A percentile compares a stretch with the other conserved stretches of the same genome.
Evolutionary conservation across 2,113 vertebrate species (phyloP).

Genomic region (Pelmatolapia mariae): DNA sequence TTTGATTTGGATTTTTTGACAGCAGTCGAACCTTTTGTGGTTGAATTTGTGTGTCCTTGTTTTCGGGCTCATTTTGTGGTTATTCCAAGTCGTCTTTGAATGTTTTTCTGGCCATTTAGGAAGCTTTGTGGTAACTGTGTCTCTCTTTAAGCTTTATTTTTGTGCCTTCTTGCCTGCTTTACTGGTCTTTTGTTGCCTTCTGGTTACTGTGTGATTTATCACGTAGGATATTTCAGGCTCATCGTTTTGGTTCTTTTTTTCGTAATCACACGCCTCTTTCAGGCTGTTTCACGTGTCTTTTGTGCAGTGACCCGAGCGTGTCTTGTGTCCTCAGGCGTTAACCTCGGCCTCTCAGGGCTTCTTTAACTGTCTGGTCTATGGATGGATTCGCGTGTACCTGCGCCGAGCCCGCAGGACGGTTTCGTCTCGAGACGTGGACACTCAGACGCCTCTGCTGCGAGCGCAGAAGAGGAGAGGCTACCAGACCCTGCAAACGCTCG

Average conservation of each 20-base stretch:
- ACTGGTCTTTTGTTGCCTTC: neutral
- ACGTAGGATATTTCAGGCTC: neutral
- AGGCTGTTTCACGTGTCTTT: neutral
- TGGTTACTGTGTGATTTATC: accelerated
- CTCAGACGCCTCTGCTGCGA: slow-evolving; percentile 85
- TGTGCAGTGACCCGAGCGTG: neutral
- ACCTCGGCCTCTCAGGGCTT: slow-evolving; percentile 87
- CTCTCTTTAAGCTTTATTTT: neutral
- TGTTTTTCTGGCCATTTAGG: neutral
- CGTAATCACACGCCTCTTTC: neutral
- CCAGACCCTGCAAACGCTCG: neutral
- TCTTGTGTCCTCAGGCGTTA: slow-evolving; percentile 72
- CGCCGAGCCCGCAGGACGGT: slow-evolving; percentile 58
- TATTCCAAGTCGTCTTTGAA: neutral
- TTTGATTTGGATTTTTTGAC: neutral
- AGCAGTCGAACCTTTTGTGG: neutral
- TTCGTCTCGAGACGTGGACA: slow-evolving; percentile 72
- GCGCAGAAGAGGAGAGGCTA: slow-evolving; percentile 83
- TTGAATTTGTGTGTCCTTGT: neutral
- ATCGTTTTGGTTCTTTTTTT: neutral
- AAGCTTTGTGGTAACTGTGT: neutral
- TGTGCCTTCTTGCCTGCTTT: accelerated
- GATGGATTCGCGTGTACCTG: slow-evolving; percentile 79
- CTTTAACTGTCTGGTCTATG: slow-evolving; percentile 83
- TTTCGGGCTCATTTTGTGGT: neutral